phyloP scores from a whole-genome alignment of 2,888 invertebrate genomes.

The Diarsia dahlii region DNA sequence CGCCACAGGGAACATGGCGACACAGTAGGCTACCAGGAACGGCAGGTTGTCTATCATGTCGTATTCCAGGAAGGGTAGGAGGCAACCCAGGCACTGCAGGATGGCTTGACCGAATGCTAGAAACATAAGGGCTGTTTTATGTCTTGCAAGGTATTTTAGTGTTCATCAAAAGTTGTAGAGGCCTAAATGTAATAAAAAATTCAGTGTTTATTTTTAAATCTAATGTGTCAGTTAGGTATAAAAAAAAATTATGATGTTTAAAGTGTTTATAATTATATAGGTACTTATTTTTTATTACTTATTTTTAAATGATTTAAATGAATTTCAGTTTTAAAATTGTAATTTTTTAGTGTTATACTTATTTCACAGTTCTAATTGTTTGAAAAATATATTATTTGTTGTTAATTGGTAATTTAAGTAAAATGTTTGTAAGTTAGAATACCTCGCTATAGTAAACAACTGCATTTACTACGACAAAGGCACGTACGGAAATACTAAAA shows the following conservation, averaged over 20 bases:
- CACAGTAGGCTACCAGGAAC: constrained; percentile 97
- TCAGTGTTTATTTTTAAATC: too few relatives aligned
- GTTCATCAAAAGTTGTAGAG: too few relatives aligned
- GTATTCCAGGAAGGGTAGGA: constrained; percentile 98
- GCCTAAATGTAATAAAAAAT: too few relatives aligned
- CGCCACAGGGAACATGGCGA: constrained; percentile 97
- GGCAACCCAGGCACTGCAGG: constrained; percentile 97
- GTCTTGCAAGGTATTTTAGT: background rate
- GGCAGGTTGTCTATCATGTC: constrained; percentile 99
- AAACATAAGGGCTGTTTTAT: constrained; percentile 68
- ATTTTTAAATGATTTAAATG: too few relatives aligned
- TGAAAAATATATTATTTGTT: background rate
- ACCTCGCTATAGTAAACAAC: background rate
- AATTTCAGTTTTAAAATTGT: too few relatives aligned
- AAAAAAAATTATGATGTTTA: too few relatives aligned
- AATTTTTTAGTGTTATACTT: too few relatives aligned
- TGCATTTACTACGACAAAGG: background rate
- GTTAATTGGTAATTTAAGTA: background rate
- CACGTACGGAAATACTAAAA: background rate
- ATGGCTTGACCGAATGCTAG: constrained; percentile 98
- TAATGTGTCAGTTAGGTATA: too few relatives aligned
- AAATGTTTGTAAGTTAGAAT: background rate
- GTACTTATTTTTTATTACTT: too few relatives aligned
- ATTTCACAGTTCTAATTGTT: too few relatives aligned
- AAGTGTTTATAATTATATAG: too few relatives aligned